Conservation (phyloP, 2,113 vertebrate genomes). For the Oncorhynchus gorbuscha region DNA sequence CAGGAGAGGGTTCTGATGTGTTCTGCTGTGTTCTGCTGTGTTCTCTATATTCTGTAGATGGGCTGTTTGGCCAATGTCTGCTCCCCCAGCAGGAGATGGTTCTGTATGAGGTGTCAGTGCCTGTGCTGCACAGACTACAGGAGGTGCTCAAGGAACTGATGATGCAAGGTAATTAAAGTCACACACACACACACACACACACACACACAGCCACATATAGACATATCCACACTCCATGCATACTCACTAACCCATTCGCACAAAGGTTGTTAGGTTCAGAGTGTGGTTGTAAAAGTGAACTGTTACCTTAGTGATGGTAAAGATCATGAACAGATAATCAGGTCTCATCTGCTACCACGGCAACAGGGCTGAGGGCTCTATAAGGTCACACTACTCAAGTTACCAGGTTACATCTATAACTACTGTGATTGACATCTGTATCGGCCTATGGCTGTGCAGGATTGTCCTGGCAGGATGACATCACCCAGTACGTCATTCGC, state of each 20-base stretch:
- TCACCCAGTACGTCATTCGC: slow-evolving; percentile 87
- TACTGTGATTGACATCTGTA: background rate
- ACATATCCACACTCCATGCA: no score
- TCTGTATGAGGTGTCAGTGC: slow-evolving; percentile 84
- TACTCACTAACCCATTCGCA: background rate
- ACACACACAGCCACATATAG: background rate
- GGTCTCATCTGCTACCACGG: background rate
- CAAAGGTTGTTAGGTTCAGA: background rate
- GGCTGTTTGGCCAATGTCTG: slow-evolving; percentile 91
- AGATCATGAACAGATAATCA: background rate
- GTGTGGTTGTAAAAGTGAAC: background rate
- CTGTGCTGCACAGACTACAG: slow-evolving; percentile 85
- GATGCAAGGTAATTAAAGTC: slow-evolving; percentile 80
- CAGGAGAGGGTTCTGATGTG: slow-evolving; percentile 75
- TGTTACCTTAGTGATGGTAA: background rate
- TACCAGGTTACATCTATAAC: background rate
- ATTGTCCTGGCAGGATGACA: slow-evolving; percentile 88
- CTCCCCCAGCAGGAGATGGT: slow-evolving; percentile 72
- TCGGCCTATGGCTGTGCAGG: slow-evolving; percentile 67
- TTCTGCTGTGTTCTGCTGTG: background rate
- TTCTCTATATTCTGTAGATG: slow-evolving; percentile 74
- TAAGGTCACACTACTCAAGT: background rate
- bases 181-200: background rate
- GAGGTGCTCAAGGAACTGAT: slow-evolving; percentile 87
- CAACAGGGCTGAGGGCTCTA: background rate